Base-by-base conservation (phyloP, 2,888 invertebrate genomes). In the Steromphala cineraria region DNA sequence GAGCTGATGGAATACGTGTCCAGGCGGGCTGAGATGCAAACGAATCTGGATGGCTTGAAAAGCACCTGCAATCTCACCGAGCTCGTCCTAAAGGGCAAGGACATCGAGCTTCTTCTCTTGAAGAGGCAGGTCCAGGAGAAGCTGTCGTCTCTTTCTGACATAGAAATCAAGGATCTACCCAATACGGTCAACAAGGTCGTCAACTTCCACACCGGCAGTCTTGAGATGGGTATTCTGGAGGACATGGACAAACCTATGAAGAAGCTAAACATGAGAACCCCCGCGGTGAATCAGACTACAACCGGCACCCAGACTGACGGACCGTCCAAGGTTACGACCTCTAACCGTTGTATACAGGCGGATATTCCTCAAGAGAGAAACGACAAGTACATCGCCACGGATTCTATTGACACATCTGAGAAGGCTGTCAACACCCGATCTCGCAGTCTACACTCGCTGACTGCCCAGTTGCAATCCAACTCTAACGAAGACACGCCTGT, bases 111-210 rank as follows among this genome's bases (percentile, higher is more conserved):
- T 19, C 87, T 94, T 67, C 88, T 94, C 56, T 87, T 94, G 67
- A 93, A 93, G 88, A 93, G 93, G 80, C 92, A 94, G 80, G 92
- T 94, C 4, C 91, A 92, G 80, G 93, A 93, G 78, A 94, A 94
- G 84, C 88, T 94, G 52, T 88, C 90, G 24, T 84, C 87, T 15
- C 85, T 92, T 62, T 88, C 89, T 52, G 90, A 90, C 53, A 89
- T 93, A n/a, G 90, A 91, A 53, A 82, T 92, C 52, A 90, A 89
- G 79, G 87, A 90, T 19, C 86, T 93, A 13, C 94, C 94, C 0
- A 76, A 78, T 2, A 89, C 92, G 10, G 91, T 93, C 17, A 83
- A 82, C 46, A 93, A 93, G 85, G 87, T 89, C 80, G 87, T 93
- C 7, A 85, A 85, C 17, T 93, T 93, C 83, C 82, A 85, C 53